These are phyloP conservation scores for Cephalophus harveyi DNA, from an alignment of 2,113 vertebrate species.

Conservation along the genomic window DNA sequence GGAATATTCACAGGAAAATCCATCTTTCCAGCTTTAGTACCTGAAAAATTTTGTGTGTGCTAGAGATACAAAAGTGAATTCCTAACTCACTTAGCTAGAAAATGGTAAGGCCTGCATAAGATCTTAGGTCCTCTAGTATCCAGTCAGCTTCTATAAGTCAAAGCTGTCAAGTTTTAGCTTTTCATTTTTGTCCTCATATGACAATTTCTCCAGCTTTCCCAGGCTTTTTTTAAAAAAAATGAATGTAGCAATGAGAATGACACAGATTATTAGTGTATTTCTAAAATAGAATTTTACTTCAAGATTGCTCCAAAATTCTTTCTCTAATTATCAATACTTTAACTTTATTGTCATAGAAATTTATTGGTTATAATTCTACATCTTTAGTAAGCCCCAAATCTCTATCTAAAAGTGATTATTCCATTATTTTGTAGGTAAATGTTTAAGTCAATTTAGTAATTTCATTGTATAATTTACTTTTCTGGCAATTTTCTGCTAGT, in stretches of 20 bases:
- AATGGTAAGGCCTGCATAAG: neutral
- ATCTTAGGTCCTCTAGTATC: neutral
- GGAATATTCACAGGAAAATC: neutral
- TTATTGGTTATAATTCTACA: neutral
- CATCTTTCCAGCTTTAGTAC: neutral
- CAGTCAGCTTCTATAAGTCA: neutral
- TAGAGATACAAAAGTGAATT: neutral
- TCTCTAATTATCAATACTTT: neutral
- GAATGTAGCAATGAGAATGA: neutral
- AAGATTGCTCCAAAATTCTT: neutral
- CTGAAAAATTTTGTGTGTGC: neutral
- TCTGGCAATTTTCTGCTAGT: neutral
- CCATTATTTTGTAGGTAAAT: neutral
- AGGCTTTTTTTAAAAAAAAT: neutral
- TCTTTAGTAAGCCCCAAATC: neutral
- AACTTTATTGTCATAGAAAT: neutral
- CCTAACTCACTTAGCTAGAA: neutral
- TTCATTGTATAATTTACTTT: neutral
- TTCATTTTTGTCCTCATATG: neutral
- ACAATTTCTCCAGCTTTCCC: neutral
- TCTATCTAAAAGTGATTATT: neutral
- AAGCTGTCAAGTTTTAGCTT: neutral
- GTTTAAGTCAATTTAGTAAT: neutral
- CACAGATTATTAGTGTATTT: neutral
- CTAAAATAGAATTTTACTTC: neutral